Base-by-base conservation (phyloP, 2,888 invertebrate species). In the Anagyrus pseudococci region DNA sequence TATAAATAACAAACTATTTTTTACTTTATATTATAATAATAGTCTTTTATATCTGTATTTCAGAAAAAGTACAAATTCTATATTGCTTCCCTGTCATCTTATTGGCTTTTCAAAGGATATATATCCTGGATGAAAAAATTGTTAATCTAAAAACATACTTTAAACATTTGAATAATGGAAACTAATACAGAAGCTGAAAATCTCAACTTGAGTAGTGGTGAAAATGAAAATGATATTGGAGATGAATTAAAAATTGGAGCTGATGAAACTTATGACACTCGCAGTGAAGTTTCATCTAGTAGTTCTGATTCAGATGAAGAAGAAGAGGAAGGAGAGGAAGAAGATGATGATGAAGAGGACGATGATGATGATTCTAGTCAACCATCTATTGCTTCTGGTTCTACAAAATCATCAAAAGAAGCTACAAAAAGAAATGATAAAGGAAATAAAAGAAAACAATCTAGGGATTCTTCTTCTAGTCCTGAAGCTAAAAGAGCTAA, bases 271-370 rank as follows among this genome's bases (percentile, higher is more conserved):
- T 93, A 92, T 75, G 94, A 94, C 79, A 93, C 92, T 2, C 85
- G 92, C 13, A 95, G 95, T 81, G 95, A 96, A 83, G 93, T 94
- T 29, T 93, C 93, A 54, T 93, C 93, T 68, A 89, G 90, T 48
- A 88, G 89, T 70, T 90, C 91, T 4, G 84, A 84, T 61, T 62
- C 67, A 20, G 67, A 63, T 4, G 57, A 57, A 20, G 61, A 61
- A 6, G 58, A 58, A 7, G 58, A 58, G 6, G 48, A 49, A 10
- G 57, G 47, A 7, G 56, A 57, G 13, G 56, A 57, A n/a, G 56
- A 56, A n/a, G 54, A 54, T 3, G 62, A 44, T 2, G 58, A 63
- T 6, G 58, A 64, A 1, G 60, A 64, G 1, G 63, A 63, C 6
- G 63, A 64, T n/a, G 65, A 65, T 23, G 62, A 62, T 33, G 81